Conservation (phyloP, 2,888 invertebrate genomes). For the Exocentrus adspersus region DNA sequence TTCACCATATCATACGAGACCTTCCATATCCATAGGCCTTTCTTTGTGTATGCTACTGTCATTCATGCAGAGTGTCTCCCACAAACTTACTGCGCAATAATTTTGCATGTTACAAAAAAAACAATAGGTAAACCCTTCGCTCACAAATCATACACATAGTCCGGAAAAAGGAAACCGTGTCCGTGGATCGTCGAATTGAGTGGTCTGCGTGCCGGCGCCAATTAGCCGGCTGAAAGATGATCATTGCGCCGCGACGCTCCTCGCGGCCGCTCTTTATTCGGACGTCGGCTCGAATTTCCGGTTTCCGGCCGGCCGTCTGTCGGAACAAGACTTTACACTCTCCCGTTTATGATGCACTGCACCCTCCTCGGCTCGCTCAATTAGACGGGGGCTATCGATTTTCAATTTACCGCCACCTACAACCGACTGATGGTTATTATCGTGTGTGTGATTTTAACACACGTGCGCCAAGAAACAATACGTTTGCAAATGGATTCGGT, state of each 20-base stretch:
- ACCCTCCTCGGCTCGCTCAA: slow-evolving; percentile 44
- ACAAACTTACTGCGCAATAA: background rate
- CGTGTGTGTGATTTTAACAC: slow-evolving; percentile 37
- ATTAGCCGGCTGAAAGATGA: slow-evolving; percentile 62
- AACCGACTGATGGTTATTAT: slow-evolving; percentile 36
- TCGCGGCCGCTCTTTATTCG: slow-evolving; percentile 60
- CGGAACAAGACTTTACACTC: slow-evolving; percentile 65
- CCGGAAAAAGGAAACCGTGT: slow-evolving; percentile 40
- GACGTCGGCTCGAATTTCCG: slow-evolving; percentile 63
- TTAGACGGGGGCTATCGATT: slow-evolving; percentile 48
- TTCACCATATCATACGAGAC: too few species aligned
- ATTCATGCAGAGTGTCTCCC: too few species aligned
- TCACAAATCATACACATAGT: slow-evolving; percentile 13
- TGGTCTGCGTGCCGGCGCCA: slow-evolving; percentile 52
- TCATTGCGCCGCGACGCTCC: slow-evolving; percentile 50
- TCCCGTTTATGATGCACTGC: slow-evolving; percentile 60
- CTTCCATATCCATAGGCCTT: too few species aligned
- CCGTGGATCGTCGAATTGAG: slow-evolving; percentile 33
- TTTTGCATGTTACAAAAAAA: background rate
- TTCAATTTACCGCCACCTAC: slow-evolving; percentile 42
- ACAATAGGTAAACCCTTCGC: slow-evolving; percentile 6
- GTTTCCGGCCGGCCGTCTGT: slow-evolving; percentile 63
- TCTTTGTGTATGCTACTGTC: too few species aligned
- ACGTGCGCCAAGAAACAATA: slow-evolving; percentile 38
- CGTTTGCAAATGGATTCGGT: slow-evolving; percentile 35